Conservation (phyloP, 2,888 invertebrate species). For the Tipula unca region DNA sequence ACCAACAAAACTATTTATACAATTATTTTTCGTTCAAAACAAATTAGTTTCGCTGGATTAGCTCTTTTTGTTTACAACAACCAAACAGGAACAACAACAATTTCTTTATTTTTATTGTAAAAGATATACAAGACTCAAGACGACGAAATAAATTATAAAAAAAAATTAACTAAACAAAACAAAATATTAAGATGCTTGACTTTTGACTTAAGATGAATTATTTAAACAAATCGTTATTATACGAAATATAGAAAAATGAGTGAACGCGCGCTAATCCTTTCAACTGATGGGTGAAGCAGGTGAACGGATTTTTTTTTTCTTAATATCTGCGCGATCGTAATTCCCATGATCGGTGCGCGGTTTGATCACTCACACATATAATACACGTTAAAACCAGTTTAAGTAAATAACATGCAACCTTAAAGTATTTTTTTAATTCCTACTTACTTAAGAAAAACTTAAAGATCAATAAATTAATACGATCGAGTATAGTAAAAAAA, state of each 20-base stretch:
- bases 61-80: not conserved
- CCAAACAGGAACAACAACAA: not conserved
- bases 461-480: not conserved
- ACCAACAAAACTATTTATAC: not conserved
- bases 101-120: not conserved
- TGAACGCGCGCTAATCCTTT: not conserved
- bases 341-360: too few species aligned
- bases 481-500: not conserved
- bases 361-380: too few species aligned
- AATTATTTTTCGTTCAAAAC: slow-evolving; percentile 14
- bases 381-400: not conserved
- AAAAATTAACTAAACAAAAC: not conserved
- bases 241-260: not conserved
- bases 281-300: not conserved
- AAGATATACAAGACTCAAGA: not conserved
- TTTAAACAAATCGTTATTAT: not conserved
- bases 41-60: not conserved
- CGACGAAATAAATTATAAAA: not conserved
- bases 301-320: not conserved
- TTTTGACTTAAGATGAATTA: not conserved
- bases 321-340: not conserved
- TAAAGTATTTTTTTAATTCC: not conserved
- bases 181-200: not conserved
- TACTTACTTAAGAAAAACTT: not conserved
- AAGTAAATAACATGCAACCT: not conserved